Conservation (phyloP, 2,797 vertebrate species). For the Gallinago nigripennis region DNA sequence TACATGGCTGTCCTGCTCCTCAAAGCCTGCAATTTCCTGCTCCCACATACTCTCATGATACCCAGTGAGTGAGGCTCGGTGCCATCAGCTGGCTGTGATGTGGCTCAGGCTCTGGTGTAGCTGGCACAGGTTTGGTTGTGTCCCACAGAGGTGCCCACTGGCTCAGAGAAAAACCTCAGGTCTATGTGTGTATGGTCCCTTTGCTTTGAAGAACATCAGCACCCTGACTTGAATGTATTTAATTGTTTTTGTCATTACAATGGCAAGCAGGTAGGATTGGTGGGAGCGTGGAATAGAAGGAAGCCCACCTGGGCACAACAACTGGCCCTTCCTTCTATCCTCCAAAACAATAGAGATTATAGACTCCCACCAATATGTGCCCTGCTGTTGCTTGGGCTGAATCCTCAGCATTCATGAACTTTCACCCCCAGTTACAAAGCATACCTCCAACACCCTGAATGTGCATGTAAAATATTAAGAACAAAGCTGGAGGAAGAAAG, state of each 20-base stretch:
- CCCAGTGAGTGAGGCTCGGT: rapidly evolving
- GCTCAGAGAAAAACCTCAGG: rapidly evolving
- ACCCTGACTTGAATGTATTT: background rate
- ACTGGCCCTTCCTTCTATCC: background rate
- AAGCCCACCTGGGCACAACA: background rate
- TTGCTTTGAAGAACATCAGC: background rate
- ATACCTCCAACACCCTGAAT: background rate
- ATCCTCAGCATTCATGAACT: background rate
- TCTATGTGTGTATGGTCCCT: background rate
- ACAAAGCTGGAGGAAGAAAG: background rate
- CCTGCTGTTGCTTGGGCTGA: background rate
- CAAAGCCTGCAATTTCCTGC: background rate
- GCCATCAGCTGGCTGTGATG: rapidly evolving
- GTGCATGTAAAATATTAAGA: background rate
- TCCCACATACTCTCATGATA: rapidly evolving
- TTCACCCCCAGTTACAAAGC: background rate
- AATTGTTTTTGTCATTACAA: background rate
- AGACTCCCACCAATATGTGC: background rate
- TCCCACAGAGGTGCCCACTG: background rate
- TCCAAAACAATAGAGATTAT: background rate
- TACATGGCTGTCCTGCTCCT: background rate
- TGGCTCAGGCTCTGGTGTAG: background rate
- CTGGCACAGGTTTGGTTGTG: background rate
- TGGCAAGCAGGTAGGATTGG: background rate
- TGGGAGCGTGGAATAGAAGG: background rate